Evolutionary conservation across 1,140 invertebrate genomes (phyloP).

Genomic region (Grapholita molesta): DNA sequence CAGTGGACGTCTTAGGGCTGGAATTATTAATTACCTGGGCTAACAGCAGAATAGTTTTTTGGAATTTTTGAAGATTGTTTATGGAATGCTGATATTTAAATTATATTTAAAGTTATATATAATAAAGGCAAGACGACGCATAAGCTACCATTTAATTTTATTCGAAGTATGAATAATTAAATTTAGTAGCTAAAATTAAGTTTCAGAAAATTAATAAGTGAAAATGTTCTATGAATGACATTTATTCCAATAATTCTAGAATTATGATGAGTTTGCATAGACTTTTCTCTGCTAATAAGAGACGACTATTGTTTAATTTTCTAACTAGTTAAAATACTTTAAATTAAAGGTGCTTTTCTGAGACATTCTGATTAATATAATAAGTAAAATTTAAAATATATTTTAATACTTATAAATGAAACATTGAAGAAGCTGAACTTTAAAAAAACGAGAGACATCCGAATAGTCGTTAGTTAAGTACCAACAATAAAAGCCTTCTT

Average conservation of each 20-base stretch:
- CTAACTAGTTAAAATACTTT: no score
- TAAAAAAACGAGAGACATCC: no score
- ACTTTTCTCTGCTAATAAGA: not conserved
- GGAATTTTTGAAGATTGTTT: no score
- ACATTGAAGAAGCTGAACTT: not conserved
- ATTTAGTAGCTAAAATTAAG: not conserved
- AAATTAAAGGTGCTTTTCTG: not conserved
- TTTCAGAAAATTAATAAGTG: not conserved
- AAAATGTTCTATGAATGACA: not conserved
- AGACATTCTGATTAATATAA: not conserved
- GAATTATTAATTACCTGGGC: no score
- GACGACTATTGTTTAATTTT: not conserved
- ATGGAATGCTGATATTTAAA: no score
- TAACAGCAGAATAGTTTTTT: no score
- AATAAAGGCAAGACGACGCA: no score
- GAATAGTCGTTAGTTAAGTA: no score
- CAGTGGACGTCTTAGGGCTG: no score
- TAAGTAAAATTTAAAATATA: not conserved
- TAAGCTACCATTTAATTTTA: no score
- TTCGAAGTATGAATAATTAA: not conserved
- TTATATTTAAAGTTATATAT: no score
- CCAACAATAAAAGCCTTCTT: no score
- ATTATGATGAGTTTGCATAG: not conserved
- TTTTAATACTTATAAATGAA: not conserved
- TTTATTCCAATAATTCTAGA: not conserved